Evolutionary conservation across 1,140 invertebrate genomes (phyloP).

Genomic region (Limonius californicus): DNA sequence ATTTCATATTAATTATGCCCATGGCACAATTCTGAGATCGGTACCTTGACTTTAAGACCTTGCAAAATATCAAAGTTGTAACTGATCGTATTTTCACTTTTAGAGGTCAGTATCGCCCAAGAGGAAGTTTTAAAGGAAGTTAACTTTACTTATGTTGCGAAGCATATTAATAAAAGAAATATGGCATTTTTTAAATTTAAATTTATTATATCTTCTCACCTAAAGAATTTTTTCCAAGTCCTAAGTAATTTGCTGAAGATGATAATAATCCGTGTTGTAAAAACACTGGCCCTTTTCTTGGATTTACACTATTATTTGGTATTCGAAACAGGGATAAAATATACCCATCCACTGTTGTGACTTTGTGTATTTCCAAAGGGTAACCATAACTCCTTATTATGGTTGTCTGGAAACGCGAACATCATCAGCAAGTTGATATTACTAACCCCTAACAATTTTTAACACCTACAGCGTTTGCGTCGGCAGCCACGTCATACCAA

Average conservation of each 20-base stretch:
- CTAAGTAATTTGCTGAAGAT: constrained; percentile 53
- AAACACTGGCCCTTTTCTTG: constrained; percentile 49
- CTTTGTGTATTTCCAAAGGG: constrained; percentile 52
- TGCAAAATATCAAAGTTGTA: too few species aligned
- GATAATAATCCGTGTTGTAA: constrained; percentile 64
- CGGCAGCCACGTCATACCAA: neutral
- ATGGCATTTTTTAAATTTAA: too few species aligned
- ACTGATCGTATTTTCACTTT: too few species aligned
- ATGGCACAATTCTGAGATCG: too few species aligned
- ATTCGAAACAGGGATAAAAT: constrained; percentile 54
- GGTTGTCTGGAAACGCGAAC: neutral
- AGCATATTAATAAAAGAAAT: too few species aligned
- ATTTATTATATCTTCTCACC: neutral
- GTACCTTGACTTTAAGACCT: too few species aligned
- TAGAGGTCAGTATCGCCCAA: too few species aligned
- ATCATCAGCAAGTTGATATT: too few species aligned
- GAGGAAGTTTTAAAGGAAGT: too few species aligned
- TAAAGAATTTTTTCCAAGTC: neutral
- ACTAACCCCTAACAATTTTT: too few species aligned
- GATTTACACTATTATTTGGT: constrained; percentile 36
- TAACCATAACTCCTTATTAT: constrained; percentile 53
- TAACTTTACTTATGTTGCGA: too few species aligned
- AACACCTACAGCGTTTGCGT: neutral
- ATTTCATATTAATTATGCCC: too few species aligned
- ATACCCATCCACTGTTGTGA: constrained; percentile 54